Evolutionary conservation across 1,140 invertebrate genomes (phyloP), one percentile per base, ranked within the genome.

Genomic region (Carcinoscorpius rotundicauda): DNA sequence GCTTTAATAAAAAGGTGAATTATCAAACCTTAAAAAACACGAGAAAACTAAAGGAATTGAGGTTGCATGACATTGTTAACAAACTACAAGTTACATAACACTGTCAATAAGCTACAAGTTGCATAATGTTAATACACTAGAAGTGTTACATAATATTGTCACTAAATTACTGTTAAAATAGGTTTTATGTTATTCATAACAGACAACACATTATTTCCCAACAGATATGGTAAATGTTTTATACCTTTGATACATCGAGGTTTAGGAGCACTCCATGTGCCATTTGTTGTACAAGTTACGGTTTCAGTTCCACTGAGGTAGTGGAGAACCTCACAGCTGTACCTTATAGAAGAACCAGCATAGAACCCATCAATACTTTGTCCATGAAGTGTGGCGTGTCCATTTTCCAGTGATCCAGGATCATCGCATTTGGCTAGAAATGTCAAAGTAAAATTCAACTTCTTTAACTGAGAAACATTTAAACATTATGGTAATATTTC

Each of bases 221-320:
- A 29, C 29, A 29, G 29, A 29, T 29, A 29, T 29, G 2, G 29
- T 29, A 29, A 29, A 29, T 29, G 29, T 29, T 29, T 29, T 29
- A 29, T 50, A 68, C 67, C 61, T 64, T 64, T 64, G 49, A 66
- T 56, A 52, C 69, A 70, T 29, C 49, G 58, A 5, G 69, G 69
- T 48, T 63, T 63, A 4, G n/a, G n/a, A 48, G 56, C 62, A 5
- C 61, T 61, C 69, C 69, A 70, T 6, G 11, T 68, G 10, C 66
- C 69, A n/a, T 66, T 64, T 4, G 4, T 9, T 5, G 49, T 51
- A 11, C 69, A 70, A 50, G 60, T 60, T 56, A 65, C 66, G 1
- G 6, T 52, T 9, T 56, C 11, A 59, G 9, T 59, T 8, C 70
- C 58, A 60, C 49, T 68, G 52, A 67, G 11, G 51, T 66, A 64